These are phyloP conservation scores for Drosophila villosipedis DNA, from an alignment of 2,888 invertebrate species.

Conservation along the genomic window DNA sequence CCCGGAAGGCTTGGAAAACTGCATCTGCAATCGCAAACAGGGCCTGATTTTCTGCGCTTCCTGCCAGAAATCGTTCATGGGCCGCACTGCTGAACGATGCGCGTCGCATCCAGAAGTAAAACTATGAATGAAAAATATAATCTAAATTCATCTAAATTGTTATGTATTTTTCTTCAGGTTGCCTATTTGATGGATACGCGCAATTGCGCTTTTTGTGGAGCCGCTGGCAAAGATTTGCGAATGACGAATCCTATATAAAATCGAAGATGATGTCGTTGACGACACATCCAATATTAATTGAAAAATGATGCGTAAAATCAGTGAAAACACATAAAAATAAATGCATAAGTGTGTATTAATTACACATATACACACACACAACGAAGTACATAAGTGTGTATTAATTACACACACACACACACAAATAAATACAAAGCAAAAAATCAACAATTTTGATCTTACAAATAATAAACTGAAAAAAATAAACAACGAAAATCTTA, in stretches of 20 bases:
- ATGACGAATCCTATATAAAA: slow-evolving; percentile 14
- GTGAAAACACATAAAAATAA: background rate
- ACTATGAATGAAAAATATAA: background rate
- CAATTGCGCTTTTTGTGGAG: slow-evolving; percentile 55
- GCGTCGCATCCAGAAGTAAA: slow-evolving; percentile 56
- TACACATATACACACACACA: background rate
- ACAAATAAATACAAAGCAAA: slow-evolving; percentile 9
- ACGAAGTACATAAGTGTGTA: background rate
- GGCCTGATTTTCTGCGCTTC: slow-evolving; percentile 33
- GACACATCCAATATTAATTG: background rate
- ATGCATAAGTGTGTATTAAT: background rate
- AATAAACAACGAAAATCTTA: slow-evolving; percentile 19
- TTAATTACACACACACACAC: background rate
- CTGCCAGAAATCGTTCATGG: slow-evolving; percentile 46
- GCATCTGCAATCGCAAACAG: slow-evolving; percentile 55
- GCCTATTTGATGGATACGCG: slow-evolving; percentile 59
- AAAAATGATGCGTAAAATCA: background rate
- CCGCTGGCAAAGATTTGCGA: slow-evolving; percentile 23
- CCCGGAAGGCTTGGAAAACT: slow-evolving; percentile 1
- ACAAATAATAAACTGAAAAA: background rate
- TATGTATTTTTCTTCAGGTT: slow-evolving; percentile 18
- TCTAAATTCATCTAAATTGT: too few relatives aligned
- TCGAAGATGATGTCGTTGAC: slow-evolving; percentile 27
- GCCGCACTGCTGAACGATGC: slow-evolving; percentile 54
- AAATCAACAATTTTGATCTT: slow-evolving; percentile 23